Base-by-base conservation (phyloP, 1,140 invertebrate species). In the Macrocentrus cingulum region DNA sequence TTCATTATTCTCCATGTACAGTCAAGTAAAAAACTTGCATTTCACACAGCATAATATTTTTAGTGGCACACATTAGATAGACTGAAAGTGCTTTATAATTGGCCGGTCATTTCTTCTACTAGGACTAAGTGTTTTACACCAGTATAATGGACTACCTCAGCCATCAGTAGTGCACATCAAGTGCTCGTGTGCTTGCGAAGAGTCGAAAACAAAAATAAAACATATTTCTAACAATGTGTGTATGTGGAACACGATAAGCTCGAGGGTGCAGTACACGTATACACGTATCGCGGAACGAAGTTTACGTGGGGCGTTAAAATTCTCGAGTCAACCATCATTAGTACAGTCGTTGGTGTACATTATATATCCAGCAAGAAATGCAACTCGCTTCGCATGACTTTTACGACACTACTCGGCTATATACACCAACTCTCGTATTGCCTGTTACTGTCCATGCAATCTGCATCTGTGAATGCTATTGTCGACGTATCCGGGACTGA, bases 321-420 rank as follows among this genome's bases (percentile, higher is more conserved):
- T 46, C 44, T 46, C 16, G n/a, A 46, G 44, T 46, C 44, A 22
- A 22, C n/a, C 44, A 46, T 23, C 44, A 46, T 46, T 46, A 46
- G 44, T 19, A 39, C 13, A 20, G 41, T 42, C 44, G 20, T 46
- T 46, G 19, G 2, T 22, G 44, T 29, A n/a, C n/a, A 29, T 29
- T 29, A 29, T 29, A 29, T 9, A 8, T 13, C 9, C n/a, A n/a
- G 41, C 18, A 16, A 16, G 41, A 16, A 42, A 42, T n/a, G 20
- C 8, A 42, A 42, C n/a, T 42, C 4, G 7, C 18, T 42, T n/a
- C 41, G 41, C 41, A 42, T 42, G 37, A 16, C 41, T 46, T 46
- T 46, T 46, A 46, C 20, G 44, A 46, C 15, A 20, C 20, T 9
- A n/a, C 8, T 39, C 4, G 8, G 15, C 36, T 39, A 39, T 39